phyloP scores from a whole-genome alignment of 53 echinoderm and acorn worm genomes.

The Echinarachnius parma region DNA sequence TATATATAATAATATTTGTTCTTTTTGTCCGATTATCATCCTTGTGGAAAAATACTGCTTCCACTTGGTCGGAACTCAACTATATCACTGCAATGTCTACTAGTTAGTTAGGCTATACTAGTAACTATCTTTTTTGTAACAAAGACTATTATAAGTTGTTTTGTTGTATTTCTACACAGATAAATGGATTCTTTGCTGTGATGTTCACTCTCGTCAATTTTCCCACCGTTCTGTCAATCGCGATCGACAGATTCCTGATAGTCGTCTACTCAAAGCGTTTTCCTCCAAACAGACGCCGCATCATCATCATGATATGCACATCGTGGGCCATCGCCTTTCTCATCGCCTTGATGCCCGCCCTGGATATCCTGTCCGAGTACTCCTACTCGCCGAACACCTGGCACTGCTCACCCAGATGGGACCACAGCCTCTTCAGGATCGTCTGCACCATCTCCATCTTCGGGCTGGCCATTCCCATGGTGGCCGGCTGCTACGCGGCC shows the following conservation, averaged over 20 bases:
- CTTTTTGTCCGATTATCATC: too few relatives aligned
- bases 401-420: conserved; percentile 42
- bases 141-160: too few relatives aligned
- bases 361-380: conserved; percentile 13
- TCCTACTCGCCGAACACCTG: conserved; percentile 27
- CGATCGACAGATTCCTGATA: conserved; percentile 38
- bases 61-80: too few relatives aligned
- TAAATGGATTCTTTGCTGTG: conserved; percentile 30
- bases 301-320: conserved; percentile 9
- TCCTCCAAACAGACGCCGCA: conserved; percentile 13
- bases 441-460: conserved; percentile 22
- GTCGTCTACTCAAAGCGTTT: conserved; percentile 30
- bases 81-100: too few relatives aligned
- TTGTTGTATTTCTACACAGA: too few relatives aligned
- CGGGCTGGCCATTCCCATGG: conserved; percentile 26
- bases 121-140: too few relatives aligned
- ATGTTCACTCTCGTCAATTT: conserved; percentile 25
- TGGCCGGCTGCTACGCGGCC: conserved; percentile 29
- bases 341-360: conserved; percentile 13
- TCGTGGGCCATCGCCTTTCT: conserved; percentile 14
- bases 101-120: too few relatives aligned
- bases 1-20: too few relatives aligned
- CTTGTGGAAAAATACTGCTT: too few relatives aligned
- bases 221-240: conserved; percentile 30
- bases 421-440: conserved; percentile 21